A percentile compares a stretch with the other conserved stretches of the same genome.
Evolutionary conservation across 2,888 invertebrate genomes (phyloP).

Genomic region (Ochropacha duplaris): DNA sequence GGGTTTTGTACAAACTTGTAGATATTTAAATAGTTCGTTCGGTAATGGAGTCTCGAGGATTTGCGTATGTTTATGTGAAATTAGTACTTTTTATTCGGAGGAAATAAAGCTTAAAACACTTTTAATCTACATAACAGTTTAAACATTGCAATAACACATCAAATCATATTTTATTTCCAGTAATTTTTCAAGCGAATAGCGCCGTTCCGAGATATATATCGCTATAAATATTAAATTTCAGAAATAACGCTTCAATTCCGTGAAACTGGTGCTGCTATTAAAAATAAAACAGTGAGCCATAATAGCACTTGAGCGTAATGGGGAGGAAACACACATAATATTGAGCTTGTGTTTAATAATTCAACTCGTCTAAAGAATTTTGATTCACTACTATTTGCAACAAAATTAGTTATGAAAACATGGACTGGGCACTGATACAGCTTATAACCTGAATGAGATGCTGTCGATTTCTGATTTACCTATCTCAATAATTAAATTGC

Average conservation of each 20-base stretch:
- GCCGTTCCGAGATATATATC: not conserved
- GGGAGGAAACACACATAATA: not conserved
- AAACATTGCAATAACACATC: not conserved
- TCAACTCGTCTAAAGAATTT: not conserved
- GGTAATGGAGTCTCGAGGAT: too few relatives aligned
- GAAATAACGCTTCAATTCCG: not conserved
- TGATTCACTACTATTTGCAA: too few relatives aligned
- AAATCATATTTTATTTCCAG: not conserved
- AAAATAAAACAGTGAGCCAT: not conserved
- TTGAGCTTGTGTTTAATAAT: not conserved
- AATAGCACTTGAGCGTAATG: not conserved
- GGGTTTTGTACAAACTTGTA: too few relatives aligned
- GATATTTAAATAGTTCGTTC: too few relatives aligned
- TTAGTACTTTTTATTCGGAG: not conserved
- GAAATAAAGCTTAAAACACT: not conserved
- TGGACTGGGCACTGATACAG: too few relatives aligned
- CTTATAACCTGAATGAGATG: too few relatives aligned
- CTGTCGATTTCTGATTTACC: too few relatives aligned
- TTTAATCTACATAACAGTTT: not conserved
- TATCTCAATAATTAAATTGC: too few relatives aligned
- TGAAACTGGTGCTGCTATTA: not conserved
- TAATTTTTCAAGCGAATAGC: constrained; percentile 1
- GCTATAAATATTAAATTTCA: not conserved
- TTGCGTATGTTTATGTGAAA: too few relatives aligned
- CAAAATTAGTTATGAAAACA: too few relatives aligned